These are phyloP conservation scores for Drosophila nigrodunni DNA, from an alignment of 1,140 invertebrate genomes.

Conservation along the genomic window DNA sequence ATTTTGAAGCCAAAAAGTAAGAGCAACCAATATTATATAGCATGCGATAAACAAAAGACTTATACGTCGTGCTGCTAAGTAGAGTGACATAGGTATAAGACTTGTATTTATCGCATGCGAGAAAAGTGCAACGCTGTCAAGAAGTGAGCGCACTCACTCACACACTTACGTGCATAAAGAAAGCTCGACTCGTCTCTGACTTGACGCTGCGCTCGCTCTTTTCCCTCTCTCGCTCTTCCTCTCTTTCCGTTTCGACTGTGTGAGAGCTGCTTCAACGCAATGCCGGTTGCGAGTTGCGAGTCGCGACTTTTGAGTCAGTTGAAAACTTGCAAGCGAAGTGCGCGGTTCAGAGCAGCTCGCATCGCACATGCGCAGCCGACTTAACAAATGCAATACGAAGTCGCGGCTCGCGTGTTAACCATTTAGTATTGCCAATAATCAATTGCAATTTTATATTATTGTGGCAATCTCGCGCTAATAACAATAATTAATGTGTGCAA, in stretches of 20 bases:
- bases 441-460: conserved; percentile 50
- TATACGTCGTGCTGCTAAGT: neutral
- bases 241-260: conserved; percentile 18
- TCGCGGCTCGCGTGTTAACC: conserved; percentile 47
- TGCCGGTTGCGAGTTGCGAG: conserved; percentile 32
- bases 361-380: conserved; percentile 57
- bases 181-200: conserved; percentile 14
- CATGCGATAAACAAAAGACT: conserved; percentile 43
- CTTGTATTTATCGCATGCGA: neutral
- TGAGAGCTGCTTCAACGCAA: conserved; percentile 23
- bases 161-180: conserved; percentile 8
- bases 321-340: conserved; percentile 53
- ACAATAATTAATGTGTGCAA: conserved; percentile 52
- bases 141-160: conserved; percentile 1
- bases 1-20: conserved; percentile 46
- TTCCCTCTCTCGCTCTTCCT: conserved; percentile 23
- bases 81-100: neutral
- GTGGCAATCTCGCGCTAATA: conserved; percentile 53
- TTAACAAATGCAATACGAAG: conserved; percentile 5
- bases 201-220: conserved; percentile 23
- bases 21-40: conserved; percentile 19
- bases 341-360: conserved; percentile 41
- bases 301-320: conserved; percentile 44
- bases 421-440: conserved; percentile 38
- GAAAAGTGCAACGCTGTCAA: neutral